phyloP scores from a whole-genome alignment of 1,140 invertebrate genomes.

The Saccostrea cuccullata region DNA sequence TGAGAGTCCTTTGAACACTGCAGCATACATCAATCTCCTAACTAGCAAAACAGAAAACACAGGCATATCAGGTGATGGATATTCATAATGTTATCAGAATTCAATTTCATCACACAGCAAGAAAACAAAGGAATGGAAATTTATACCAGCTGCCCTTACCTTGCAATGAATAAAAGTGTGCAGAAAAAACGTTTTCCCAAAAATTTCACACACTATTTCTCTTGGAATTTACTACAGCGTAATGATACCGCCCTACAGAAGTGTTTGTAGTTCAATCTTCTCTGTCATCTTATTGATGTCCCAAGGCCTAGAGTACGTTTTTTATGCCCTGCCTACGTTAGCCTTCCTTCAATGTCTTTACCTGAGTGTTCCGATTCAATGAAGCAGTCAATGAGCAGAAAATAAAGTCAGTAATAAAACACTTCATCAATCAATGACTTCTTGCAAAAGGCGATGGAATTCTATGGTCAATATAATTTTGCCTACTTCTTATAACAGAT shows the following conservation, averaged over 20 bases:
- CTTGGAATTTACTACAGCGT: not conserved
- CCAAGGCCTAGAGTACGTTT: not conserved
- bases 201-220: not conserved
- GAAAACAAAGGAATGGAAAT: not conserved
- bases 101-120: not conserved
- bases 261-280: not conserved
- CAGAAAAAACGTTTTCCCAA: not conserved
- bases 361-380: slow-evolving; percentile 19
- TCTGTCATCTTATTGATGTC: slow-evolving; percentile 20
- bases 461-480: not conserved
- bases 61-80: not conserved
- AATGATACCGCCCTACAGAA: not conserved
- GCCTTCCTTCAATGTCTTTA: not conserved
- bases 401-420: not conserved
- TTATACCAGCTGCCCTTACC: not conserved
- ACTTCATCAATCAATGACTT: not conserved
- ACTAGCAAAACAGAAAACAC: slow-evolving; percentile 5
- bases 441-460: not conserved
- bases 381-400: slow-evolving; percentile 9
- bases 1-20: not conserved
- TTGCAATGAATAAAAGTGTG: not conserved
- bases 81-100: not conserved
- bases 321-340: slow-evolving; percentile 7
- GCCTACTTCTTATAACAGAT: not conserved
- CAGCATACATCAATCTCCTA: not conserved